phyloP scores from a whole-genome alignment of 2,888 invertebrate species.

The Heliconius charithonia region DNA sequence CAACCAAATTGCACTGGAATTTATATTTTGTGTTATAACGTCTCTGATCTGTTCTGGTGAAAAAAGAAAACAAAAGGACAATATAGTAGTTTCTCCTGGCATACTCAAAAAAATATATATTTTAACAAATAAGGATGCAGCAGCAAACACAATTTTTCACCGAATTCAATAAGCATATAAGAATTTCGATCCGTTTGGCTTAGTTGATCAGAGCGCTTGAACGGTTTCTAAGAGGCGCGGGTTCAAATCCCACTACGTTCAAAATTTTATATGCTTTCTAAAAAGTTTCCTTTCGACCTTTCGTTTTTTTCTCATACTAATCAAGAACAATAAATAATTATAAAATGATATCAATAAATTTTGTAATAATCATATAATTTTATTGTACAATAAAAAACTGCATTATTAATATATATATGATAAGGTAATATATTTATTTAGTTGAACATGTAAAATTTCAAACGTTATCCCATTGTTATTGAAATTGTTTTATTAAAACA shows the following conservation, averaged over 20 bases:
- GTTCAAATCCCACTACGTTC: no score
- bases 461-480: slow-evolving; percentile 3
- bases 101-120: no score
- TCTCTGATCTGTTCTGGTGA: no score
- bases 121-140: no score
- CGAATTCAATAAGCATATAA: no score
- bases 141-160: no score
- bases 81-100: not conserved
- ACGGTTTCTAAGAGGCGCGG: no score
- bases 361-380: no score
- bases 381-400: no score
- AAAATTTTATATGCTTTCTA: not conserved
- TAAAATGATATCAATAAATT: not conserved
- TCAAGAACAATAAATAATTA: not conserved
- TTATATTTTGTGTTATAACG: not conserved
- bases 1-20: not conserved
- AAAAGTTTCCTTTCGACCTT: no score
- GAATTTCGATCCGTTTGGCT: no score
- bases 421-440: not conserved
- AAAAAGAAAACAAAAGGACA: not conserved
- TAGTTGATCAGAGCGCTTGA: no score
- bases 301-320: not conserved
- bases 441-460: slow-evolving; percentile 1
- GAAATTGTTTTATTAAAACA: slow-evolving; percentile 11
- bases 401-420: not conserved